Evolutionary conservation across 1,140 invertebrate genomes (phyloP).

Genomic region (Pseudachorutes palmiensis): DNA sequence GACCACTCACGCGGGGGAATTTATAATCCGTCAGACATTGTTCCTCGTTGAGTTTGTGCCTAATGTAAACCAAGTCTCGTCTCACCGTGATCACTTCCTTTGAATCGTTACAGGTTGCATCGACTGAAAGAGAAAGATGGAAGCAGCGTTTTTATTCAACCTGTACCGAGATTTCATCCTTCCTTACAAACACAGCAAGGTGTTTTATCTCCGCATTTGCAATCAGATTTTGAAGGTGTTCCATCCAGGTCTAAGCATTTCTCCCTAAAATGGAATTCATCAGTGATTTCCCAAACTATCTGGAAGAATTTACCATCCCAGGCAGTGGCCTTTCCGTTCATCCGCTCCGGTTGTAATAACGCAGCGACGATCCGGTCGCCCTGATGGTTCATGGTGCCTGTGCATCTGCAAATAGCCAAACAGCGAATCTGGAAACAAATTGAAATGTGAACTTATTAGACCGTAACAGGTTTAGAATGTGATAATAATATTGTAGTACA

Average conservation of each 20-base stretch:
- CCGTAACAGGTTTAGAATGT: no score
- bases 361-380: no score
- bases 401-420: no score
- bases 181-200: not conserved
- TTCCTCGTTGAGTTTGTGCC: not conserved
- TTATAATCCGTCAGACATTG: not conserved
- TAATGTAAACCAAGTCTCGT: not conserved
- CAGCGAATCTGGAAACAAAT: no score
- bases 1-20: conserved; percentile 1
- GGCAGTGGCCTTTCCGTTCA: not conserved
- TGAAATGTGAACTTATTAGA: no score
- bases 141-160: no score
- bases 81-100: not conserved
- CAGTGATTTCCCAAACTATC: not conserved
- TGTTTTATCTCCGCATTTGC: not conserved
- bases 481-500: no score
- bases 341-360: no score
- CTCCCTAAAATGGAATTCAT: not conserved
- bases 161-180: not conserved
- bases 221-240: not conserved
- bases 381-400: no score
- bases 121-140: not conserved
- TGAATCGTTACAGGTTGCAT: not conserved
- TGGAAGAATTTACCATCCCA: not conserved
- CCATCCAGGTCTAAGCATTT: not conserved